Evolutionary conservation across 2,797 vertebrate genomes (phyloP).

Genomic region (Sebastes steindachneri): DNA sequence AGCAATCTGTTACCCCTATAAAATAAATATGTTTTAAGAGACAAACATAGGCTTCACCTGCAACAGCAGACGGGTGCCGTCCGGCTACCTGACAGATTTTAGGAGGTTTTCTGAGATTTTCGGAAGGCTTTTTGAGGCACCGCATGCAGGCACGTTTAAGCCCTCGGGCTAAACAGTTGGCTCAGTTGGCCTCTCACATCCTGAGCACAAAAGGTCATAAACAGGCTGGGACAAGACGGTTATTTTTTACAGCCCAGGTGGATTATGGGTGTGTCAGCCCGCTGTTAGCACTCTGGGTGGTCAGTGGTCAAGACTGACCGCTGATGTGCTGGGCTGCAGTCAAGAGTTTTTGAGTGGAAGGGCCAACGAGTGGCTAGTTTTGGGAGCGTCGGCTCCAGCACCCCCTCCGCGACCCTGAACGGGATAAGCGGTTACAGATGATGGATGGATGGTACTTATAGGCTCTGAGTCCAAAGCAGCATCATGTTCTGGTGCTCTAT

Average conservation of each 20-base stretch:
- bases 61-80: not conserved
- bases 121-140: not conserved
- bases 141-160: not conserved
- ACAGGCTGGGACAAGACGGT: constrained; percentile 61
- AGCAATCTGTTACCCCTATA: not conserved
- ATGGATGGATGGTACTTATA: not conserved
- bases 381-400: not conserved
- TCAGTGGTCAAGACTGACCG: constrained; percentile 18
- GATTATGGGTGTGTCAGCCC: constrained; percentile 39
- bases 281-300: constrained; percentile 47
- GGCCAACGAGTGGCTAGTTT: not conserved
- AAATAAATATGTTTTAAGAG: not conserved
- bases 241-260: constrained; percentile 69
- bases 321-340: not conserved
- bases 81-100: not conserved
- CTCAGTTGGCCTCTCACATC: constrained; percentile 27
- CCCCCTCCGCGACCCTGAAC: no score
- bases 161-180: constrained; percentile 23
- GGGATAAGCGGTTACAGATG: not conserved
- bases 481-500: not conserved
- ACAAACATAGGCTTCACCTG: no score
- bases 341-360: not conserved
- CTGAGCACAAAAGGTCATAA: constrained; percentile 52
- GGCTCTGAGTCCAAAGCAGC: not conserved
- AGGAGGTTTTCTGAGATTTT: not conserved